Percentiles rank a stretch among this genome's conserved stretches.
These are phyloP conservation scores for Eilema griseolum DNA, from an alignment of 2,888 invertebrate genomes.

Conservation along the genomic window DNA sequence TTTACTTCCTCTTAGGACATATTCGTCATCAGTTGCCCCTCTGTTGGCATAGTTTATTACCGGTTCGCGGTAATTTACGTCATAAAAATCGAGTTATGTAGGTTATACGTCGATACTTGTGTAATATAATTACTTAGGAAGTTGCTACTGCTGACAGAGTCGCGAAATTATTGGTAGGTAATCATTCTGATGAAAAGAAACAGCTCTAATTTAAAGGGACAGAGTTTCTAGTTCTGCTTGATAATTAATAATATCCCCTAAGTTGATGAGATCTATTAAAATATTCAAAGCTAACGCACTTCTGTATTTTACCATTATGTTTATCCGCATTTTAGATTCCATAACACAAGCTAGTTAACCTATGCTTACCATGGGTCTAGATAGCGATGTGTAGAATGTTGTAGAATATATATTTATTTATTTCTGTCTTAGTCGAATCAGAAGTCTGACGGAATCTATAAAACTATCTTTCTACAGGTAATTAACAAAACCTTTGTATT, in stretches of 20 bases:
- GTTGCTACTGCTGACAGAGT: not conserved
- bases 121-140: not conserved
- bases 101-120: not conserved
- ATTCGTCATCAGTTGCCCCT: conserved; percentile 1
- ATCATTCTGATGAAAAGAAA: no score
- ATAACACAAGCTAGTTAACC: no score
- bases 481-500: conserved; percentile 7
- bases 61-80: conserved; percentile 11
- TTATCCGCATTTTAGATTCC: no score
- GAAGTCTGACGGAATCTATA: no score
- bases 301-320: no score
- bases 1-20: not conserved
- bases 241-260: no score
- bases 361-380: no score
- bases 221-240: not conserved
- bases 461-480: not conserved
- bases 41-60: conserved; percentile 2
- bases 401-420: no score
- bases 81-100: conserved; percentile 4
- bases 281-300: no score
- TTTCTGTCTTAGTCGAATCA: not conserved
- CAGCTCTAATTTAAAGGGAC: not conserved
- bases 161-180: not conserved
- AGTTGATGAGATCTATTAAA: no score
- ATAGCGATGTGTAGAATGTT: no score